Evolutionary conservation across 1,140 invertebrate genomes (phyloP).

Genomic region (Leucophenga varia): DNA sequence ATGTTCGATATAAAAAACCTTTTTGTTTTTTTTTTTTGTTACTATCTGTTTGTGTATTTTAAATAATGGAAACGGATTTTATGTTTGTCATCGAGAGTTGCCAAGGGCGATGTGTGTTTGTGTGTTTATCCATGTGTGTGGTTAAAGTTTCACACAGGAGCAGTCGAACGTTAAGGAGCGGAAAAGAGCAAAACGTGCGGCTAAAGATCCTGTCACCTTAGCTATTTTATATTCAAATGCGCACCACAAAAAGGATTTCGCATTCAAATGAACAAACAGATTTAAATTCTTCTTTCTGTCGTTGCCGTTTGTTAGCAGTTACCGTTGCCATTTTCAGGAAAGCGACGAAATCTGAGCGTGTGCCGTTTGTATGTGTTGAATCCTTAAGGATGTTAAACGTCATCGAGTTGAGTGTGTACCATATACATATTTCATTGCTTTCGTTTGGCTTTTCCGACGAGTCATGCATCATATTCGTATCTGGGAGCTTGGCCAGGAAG

Average conservation of each 20-base stretch:
- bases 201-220: too few relatives aligned
- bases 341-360: background rate
- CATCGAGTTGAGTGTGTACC: background rate
- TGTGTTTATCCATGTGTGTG: too few relatives aligned
- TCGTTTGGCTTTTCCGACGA: conserved; percentile 31
- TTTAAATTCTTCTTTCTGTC: conserved; percentile 48
- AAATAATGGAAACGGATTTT: conserved; percentile 54
- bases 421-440: background rate
- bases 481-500: conserved; percentile 19
- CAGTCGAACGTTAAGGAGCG: too few relatives aligned
- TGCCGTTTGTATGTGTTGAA: background rate
- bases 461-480: conserved; percentile 51
- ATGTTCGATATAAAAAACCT: too few relatives aligned
- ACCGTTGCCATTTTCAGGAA: too few relatives aligned
- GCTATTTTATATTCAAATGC: conserved; percentile 42
- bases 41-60: too few relatives aligned
- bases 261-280: too few relatives aligned
- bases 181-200: too few relatives aligned
- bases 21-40: too few relatives aligned
- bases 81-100: conserved; percentile 43
- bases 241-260: conserved; percentile 24
- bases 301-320: too few relatives aligned
- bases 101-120: conserved; percentile 7
- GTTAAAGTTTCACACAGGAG: too few relatives aligned
- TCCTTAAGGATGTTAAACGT: too few relatives aligned